Conservation (phyloP, 2,797 vertebrate species). For the Anisognathus igniventris region DNA sequence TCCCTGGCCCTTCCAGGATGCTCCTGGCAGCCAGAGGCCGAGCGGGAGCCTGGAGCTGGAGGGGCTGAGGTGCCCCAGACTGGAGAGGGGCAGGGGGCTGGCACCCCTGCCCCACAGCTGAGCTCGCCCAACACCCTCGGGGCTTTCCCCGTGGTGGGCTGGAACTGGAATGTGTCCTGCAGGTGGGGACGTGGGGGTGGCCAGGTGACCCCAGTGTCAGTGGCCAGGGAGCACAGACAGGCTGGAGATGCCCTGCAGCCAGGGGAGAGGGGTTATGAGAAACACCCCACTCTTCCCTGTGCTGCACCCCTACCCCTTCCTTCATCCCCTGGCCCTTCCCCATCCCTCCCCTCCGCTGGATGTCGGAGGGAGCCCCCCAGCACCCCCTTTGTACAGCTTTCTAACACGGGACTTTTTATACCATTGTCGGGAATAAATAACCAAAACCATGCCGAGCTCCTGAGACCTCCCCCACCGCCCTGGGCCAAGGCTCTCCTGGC, state of each 20-base stretch:
- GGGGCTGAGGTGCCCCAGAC: neutral
- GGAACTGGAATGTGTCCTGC: neutral
- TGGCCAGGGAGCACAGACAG: neutral
- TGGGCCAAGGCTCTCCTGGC: neutral
- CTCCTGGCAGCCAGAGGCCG: neutral
- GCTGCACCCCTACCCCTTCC: neutral
- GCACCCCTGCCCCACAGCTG: neutral
- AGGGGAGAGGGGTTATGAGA: rapidly evolving
- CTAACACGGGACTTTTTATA: neutral
- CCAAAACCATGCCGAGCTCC: neutral
- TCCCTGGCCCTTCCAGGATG: neutral
- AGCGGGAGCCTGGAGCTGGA: neutral
- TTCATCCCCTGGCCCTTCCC: neutral
- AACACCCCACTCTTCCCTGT: neutral
- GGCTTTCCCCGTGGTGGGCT: neutral
- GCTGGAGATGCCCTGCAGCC: neutral
- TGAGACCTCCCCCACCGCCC: neutral
- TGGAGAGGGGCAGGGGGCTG: slow-evolving; percentile 2
- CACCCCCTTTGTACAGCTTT: slow-evolving; percentile 28
- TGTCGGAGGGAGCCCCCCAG: neutral
- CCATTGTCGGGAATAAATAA: slow-evolving; percentile 32
- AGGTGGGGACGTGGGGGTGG: neutral
- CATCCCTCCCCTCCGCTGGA: neutral
- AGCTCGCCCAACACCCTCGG: neutral
- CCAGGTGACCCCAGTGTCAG: neutral